phyloP scores from a whole-genome alignment of 2,888 invertebrate species.

The Lordiphosa andalusiaca region DNA sequence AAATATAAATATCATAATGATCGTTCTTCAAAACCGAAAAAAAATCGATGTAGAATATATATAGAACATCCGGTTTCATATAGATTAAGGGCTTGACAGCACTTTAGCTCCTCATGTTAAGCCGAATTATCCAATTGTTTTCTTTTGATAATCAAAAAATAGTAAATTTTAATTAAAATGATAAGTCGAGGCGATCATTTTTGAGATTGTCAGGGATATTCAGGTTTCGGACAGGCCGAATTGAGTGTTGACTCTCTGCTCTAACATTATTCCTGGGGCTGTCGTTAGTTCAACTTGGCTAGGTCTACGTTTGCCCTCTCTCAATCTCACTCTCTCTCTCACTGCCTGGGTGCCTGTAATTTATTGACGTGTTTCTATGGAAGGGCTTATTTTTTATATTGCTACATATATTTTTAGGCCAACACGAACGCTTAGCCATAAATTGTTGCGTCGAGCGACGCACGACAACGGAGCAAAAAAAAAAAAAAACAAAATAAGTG shows the following conservation, averaged over 20 bases:
- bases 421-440: constrained; percentile 68
- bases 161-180: background rate
- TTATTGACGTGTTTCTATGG: constrained; percentile 65
- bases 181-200: constrained; percentile 22
- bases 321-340: constrained; percentile 6
- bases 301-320: background rate
- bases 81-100: too few species aligned
- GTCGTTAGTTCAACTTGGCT: constrained; percentile 57
- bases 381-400: constrained; percentile 39
- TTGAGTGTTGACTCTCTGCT: background rate
- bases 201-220: too few species aligned
- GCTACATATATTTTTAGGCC: constrained; percentile 42
- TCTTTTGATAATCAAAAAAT: too few species aligned
- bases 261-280: too few species aligned
- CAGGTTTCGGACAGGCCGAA: too few species aligned
- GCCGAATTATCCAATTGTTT: too few species aligned
- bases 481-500: constrained; percentile 25
- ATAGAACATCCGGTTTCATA: too few species aligned
- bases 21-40: too few species aligned
- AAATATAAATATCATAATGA: too few species aligned
- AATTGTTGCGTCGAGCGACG: constrained; percentile 55
- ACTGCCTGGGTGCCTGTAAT: constrained; percentile 44
- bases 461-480: constrained; percentile 19
- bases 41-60: too few species aligned
- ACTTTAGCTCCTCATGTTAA: too few species aligned